Evolutionary conservation across 2,888 invertebrate genomes (phyloP).

Genomic region (Metalampra italica): DNA sequence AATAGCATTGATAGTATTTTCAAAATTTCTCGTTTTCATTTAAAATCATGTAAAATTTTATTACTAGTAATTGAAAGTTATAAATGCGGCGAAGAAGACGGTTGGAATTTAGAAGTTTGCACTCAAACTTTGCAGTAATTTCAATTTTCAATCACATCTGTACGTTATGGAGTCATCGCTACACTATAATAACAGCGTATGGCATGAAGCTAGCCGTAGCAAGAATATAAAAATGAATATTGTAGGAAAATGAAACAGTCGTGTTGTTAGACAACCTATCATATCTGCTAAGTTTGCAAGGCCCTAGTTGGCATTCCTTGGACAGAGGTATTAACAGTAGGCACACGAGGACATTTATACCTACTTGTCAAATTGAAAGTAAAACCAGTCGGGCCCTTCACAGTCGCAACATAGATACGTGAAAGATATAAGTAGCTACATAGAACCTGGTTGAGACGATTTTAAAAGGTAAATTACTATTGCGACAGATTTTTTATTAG

Average conservation of each 20-base stretch:
- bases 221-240: too few relatives aligned
- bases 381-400: constrained; percentile 14
- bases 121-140: too few relatives aligned
- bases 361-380: constrained; percentile 13
- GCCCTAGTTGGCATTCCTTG: constrained; percentile 5
- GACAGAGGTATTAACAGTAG: constrained; percentile 3
- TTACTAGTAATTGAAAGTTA: too few relatives aligned
- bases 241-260: not conserved
- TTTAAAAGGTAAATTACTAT: not conserved
- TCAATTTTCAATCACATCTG: too few relatives aligned
- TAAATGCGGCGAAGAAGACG: too few relatives aligned
- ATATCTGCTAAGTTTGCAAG: not conserved
- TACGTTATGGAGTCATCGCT: too few relatives aligned
- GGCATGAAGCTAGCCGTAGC: too few relatives aligned
- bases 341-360: constrained; percentile 6
- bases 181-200: too few relatives aligned
- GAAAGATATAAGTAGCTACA: not conserved
- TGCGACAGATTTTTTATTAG: not conserved
- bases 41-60: too few relatives aligned
- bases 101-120: too few relatives aligned
- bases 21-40: too few relatives aligned
- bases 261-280: not conserved
- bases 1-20: too few relatives aligned
- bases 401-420: not conserved
- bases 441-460: not conserved